phyloP scores from a whole-genome alignment of 2,113 vertebrate species.

The Corythaeola cristata region DNA sequence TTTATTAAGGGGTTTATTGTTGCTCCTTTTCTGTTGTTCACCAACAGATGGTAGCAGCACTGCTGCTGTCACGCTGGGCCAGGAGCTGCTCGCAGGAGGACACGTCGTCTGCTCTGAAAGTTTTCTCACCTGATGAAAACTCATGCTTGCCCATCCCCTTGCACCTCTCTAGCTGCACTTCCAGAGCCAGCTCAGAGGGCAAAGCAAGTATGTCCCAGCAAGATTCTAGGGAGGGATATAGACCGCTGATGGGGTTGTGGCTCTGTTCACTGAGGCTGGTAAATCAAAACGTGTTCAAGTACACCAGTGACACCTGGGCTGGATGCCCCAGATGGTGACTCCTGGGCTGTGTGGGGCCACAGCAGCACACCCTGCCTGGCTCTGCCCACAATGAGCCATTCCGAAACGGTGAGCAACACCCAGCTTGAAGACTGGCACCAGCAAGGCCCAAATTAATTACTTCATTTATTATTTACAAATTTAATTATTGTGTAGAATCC shows the following conservation, averaged over 20 bases:
- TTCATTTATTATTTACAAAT: background rate
- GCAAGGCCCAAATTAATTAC: background rate
- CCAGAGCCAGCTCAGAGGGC: background rate
- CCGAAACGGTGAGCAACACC: background rate
- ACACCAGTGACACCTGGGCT: background rate
- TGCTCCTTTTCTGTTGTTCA: constrained; percentile 29
- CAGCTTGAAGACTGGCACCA: background rate
- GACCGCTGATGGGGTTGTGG: background rate
- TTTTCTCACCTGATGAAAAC: background rate
- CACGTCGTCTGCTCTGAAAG: background rate
- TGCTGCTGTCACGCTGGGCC: background rate
- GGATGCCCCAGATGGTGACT: background rate
- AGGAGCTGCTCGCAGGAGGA: background rate
- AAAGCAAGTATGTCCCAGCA: background rate
- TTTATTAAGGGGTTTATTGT: background rate
- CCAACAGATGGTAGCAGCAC: constrained; percentile 66
- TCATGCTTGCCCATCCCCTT: background rate
- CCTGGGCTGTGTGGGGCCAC: background rate
- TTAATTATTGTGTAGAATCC: background rate
- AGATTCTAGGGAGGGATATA: background rate
- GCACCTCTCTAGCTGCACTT: background rate
- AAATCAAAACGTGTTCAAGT: background rate
- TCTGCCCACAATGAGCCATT: accelerated
- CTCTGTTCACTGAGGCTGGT: background rate
- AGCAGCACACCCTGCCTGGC: background rate